Percentiles rank a stretch among this genome's conserved stretches.
These are phyloP conservation scores for Palythoa heliodiscus DNA, from an alignment of 92 coral and sea anemone species.

Conservation along the genomic window DNA sequence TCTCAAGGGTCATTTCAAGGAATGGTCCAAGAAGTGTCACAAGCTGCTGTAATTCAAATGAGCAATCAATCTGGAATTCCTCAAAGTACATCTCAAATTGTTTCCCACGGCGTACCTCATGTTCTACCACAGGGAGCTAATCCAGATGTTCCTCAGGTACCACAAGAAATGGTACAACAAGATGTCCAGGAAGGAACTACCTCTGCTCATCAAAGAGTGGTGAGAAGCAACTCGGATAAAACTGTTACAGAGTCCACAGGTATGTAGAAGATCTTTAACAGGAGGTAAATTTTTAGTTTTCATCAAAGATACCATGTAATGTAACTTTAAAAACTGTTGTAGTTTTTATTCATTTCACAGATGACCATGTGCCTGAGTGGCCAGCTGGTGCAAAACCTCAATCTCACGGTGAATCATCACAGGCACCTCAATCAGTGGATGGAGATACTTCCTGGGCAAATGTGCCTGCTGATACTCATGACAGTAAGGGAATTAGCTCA, in stretches of 20 bases:
- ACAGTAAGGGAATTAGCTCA: conserved; percentile 6
- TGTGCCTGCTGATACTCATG: conserved; percentile 16
- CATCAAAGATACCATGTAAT: too few relatives aligned
- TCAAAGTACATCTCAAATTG: not conserved
- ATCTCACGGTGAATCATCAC: not conserved
- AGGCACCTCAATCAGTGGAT: not conserved
- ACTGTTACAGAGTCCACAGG: conserved; percentile 5
- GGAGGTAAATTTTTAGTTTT: not conserved
- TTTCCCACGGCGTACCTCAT: not conserved
- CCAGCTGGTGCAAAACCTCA: not conserved
- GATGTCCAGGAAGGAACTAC: conserved; percentile 17
- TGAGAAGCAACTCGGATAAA: conserved; percentile 5
- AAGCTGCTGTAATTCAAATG: not conserved
- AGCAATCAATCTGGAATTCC: not conserved
- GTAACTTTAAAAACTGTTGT: too few relatives aligned
- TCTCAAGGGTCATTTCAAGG: not conserved
- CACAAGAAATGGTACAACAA: not conserved
- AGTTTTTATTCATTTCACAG: not conserved
- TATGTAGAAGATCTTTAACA: not conserved
- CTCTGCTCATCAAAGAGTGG: conserved; percentile 15
- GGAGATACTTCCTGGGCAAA: conserved; percentile 35
- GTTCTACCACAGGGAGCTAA: not conserved
- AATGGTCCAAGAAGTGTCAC: not conserved
- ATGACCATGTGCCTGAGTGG: conserved; percentile 7
- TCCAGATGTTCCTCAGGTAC: not conserved